A percentile compares a stretch with the other conserved stretches of the same genome.
Evolutionary conservation across 2,888 invertebrate species (phyloP).

Genomic region (Cyclophora punctaria): DNA sequence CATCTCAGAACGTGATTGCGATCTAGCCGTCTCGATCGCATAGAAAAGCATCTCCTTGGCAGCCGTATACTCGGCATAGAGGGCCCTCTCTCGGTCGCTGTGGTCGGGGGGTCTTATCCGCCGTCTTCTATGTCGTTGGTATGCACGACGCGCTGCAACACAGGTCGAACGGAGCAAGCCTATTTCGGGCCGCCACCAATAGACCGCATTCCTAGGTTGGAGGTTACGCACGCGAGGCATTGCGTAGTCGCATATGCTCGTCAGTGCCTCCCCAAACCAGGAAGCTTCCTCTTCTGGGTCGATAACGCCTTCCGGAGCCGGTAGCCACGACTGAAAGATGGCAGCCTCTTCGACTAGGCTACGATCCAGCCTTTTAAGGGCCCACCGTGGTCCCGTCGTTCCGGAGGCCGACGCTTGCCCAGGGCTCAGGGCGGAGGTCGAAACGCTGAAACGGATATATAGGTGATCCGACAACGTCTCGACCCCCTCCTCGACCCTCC

Average conservation of each 20-base stretch:
- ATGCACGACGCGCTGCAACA: neutral
- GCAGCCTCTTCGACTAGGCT: slow-evolving; percentile 8
- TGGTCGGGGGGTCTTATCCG: too few species aligned
- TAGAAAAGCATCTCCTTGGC: too few species aligned
- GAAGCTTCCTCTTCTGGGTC: neutral
- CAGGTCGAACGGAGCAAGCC: neutral
- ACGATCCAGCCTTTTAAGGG: slow-evolving; percentile 2
- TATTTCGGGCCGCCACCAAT: slow-evolving; percentile 3
- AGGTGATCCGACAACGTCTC: slow-evolving; percentile 3
- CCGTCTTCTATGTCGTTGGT: too few species aligned
- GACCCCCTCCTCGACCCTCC: neutral
- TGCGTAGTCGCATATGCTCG: neutral
- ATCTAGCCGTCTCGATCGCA: too few species aligned
- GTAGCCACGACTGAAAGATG: slow-evolving; percentile 8
- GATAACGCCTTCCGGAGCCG: accelerated
- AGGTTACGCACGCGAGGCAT: neutral
- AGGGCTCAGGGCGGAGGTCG: neutral
- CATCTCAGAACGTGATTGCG: too few species aligned
- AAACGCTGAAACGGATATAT: slow-evolving; percentile 1
- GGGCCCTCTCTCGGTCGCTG: too few species aligned
- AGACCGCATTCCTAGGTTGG: neutral
- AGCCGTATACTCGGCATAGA: too few species aligned
- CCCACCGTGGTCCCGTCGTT: slow-evolving; percentile 7
- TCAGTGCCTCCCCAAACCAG: neutral
- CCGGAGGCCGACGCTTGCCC: neutral